These are phyloP conservation scores for Ceyx cyanopectus DNA, from an alignment of 2,113 vertebrate genomes.

Conservation along the genomic window DNA sequence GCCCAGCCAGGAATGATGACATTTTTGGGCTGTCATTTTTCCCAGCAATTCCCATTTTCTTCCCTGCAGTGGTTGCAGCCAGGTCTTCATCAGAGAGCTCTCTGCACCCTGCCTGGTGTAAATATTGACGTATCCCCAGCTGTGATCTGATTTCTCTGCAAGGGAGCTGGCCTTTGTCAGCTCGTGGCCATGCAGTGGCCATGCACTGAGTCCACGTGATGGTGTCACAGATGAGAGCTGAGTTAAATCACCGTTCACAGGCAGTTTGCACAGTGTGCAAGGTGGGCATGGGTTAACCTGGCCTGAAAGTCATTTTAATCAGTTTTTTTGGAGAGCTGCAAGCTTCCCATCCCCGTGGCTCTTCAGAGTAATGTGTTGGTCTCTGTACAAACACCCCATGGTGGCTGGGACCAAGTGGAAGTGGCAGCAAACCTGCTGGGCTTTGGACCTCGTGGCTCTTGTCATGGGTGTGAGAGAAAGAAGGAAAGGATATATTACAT, in stretches of 20 bases:
- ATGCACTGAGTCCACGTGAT: neutral
- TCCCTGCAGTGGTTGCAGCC: neutral
- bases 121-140: neutral
- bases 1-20: neutral
- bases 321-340: neutral
- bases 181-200: neutral
- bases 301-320: neutral
- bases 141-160: neutral
- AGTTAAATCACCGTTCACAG: neutral
- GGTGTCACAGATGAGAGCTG: neutral
- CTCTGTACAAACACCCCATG: neutral
- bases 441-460: neutral
- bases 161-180: neutral
- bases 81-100: neutral
- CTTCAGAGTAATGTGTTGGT: neutral
- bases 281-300: neutral
- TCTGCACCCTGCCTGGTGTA: neutral
- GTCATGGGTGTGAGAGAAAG: neutral
- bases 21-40: neutral
- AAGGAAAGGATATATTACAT: neutral
- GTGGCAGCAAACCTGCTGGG: neutral
- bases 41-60: neutral
- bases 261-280: neutral
- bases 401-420: neutral
- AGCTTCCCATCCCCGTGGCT: neutral